phyloP scores from a whole-genome alignment of 2,797 vertebrate genomes.

The Eulemur mongoz region DNA sequence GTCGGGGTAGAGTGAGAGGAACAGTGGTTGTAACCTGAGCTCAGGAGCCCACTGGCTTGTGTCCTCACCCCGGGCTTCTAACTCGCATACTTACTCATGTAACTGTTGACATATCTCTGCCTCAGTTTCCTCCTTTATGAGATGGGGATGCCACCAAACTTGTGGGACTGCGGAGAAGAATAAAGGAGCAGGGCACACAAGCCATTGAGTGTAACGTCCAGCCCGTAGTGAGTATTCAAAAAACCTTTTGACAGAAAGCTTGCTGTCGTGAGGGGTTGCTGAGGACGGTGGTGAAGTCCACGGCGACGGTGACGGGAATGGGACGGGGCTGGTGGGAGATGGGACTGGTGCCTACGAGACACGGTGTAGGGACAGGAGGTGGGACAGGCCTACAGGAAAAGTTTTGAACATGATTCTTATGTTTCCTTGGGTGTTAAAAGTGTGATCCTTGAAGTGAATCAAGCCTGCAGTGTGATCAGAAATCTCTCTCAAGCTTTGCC shows the following conservation, averaged over 20 bases:
- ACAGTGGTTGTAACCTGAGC: accelerated
- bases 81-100: neutral
- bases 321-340: neutral
- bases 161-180: neutral
- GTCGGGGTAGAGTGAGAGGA: too few species aligned
- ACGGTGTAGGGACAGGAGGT: neutral
- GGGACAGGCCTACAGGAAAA: neutral
- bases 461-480: neutral
- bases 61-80: neutral
- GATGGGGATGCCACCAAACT: neutral
- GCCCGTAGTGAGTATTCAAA: accelerated
- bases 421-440: neutral
- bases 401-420: neutral
- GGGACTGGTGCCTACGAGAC: accelerated
- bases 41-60: accelerated
- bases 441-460: neutral
- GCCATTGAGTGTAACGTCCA: neutral
- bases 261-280: neutral
- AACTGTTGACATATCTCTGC: neutral
- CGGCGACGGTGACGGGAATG: neutral
- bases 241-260: neutral
- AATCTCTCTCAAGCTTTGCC: neutral
- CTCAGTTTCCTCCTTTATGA: neutral
- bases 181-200: accelerated
- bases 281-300: neutral